These are phyloP conservation scores for Phalacrocorax brasilianus DNA, from an alignment of 2,113 vertebrate genomes.

Conservation along the genomic window DNA sequence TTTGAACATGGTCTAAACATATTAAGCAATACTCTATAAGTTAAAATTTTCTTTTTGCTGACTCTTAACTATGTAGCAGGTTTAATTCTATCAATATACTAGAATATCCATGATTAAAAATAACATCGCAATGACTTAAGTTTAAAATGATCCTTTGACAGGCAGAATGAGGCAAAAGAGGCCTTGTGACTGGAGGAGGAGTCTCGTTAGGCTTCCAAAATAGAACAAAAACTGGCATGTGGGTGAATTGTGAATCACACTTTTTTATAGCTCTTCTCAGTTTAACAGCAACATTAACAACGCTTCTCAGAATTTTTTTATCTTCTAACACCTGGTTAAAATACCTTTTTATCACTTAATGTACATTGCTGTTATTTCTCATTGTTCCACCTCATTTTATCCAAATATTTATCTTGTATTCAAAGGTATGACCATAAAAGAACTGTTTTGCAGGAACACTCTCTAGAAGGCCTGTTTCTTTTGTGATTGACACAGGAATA, in stretches of 20 bases:
- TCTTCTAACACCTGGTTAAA: background rate
- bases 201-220: background rate
- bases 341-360: background rate
- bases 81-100: background rate
- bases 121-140: background rate
- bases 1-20: background rate
- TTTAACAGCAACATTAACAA: background rate
- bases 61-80: background rate
- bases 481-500: background rate
- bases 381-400: background rate
- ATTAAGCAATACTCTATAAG: background rate
- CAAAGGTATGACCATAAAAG: background rate
- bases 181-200: slow-evolving; percentile 10
- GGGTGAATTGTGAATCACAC: slow-evolving; percentile 45
- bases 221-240: slow-evolving; percentile 13
- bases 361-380: background rate
- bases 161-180: background rate
- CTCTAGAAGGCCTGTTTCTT: background rate
- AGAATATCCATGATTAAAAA: background rate
- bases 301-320: background rate
- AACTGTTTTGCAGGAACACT: background rate
- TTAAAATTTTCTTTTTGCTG: background rate
- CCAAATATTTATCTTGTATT: background rate
- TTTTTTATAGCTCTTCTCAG: background rate
- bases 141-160: background rate